phyloP scores from a whole-genome alignment of 2,113 vertebrate species.

The Sula dactylatra region DNA sequence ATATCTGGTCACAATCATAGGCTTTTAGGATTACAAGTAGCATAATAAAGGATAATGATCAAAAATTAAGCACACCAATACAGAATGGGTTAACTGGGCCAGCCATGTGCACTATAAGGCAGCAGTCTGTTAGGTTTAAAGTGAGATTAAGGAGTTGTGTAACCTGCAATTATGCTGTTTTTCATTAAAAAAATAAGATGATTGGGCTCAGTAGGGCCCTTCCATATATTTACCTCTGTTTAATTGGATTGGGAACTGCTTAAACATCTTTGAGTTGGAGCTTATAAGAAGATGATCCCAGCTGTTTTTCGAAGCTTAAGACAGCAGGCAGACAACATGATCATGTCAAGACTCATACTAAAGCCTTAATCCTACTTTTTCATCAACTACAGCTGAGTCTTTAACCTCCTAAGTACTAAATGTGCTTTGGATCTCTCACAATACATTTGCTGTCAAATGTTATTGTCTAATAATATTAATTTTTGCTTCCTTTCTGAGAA shows the following conservation, averaged over 20 bases:
- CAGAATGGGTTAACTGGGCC: constrained; percentile 28
- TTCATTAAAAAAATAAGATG: constrained; percentile 73
- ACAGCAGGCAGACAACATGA: constrained; percentile 71
- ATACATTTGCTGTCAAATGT: constrained; percentile 24
- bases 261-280: constrained; percentile 70
- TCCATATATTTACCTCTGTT: constrained; percentile 72
- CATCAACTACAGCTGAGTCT: constrained; percentile 55
- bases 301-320: constrained; percentile 72
- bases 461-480: constrained; percentile 18
- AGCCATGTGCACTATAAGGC: constrained; percentile 52
- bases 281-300: constrained; percentile 73
- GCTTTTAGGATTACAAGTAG: constrained; percentile 76
- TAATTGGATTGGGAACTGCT: constrained; percentile 77
- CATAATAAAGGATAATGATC: constrained; percentile 73
- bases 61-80: constrained; percentile 65
- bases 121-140: constrained; percentile 73
- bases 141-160: constrained; percentile 74
- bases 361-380: constrained; percentile 75
- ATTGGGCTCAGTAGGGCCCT: constrained; percentile 56
- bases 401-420: constrained; percentile 69
- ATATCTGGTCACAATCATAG: constrained; percentile 65
- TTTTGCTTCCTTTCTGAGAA: constrained; percentile 2
- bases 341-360: constrained; percentile 69
- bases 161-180: constrained; percentile 70
- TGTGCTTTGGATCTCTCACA: constrained; percentile 41